Conservation (phyloP, 2,113 vertebrate species). For the Centrocercus urophasianus region DNA sequence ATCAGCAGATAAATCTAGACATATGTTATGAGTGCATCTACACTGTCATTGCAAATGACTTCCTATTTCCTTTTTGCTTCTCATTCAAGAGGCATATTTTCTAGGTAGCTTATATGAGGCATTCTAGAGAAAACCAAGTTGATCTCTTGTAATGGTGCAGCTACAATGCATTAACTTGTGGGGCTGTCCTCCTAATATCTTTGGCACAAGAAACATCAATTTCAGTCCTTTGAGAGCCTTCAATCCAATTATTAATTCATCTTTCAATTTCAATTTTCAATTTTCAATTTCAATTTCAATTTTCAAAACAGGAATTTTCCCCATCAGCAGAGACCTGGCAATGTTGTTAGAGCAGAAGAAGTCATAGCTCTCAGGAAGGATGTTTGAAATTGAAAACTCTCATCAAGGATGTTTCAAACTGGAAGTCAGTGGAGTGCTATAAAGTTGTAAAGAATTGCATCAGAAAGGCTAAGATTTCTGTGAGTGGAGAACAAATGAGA, state of each 20-base stretch:
- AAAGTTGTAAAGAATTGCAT: not conserved
- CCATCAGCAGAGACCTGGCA: not conserved
- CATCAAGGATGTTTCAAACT: not conserved
- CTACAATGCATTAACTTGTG: not conserved
- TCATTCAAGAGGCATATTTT: not conserved
- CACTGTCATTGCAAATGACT: not conserved
- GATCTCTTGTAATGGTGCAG: not conserved
- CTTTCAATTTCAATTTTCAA: not conserved
- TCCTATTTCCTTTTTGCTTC: not conserved
- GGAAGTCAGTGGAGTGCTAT: not conserved
- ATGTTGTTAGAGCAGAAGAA: not conserved
- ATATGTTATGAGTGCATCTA: not conserved
- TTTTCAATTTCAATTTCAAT: too few species aligned
- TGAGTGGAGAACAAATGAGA: not conserved
- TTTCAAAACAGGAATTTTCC: not conserved
- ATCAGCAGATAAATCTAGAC: not conserved
- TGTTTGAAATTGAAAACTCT: not conserved
- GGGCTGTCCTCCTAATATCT: not conserved
- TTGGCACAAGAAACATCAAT: not conserved
- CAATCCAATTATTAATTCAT: not conserved
- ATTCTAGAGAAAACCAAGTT: not conserved
- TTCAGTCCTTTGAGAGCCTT: not conserved
- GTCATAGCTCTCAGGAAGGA: not conserved
- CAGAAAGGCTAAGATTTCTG: not conserved
- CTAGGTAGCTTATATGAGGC: not conserved